A percentile compares a stretch with the other conserved stretches of the same genome.
Conservation (phyloP, 2,888 invertebrate genomes). For the Drosophila mercatorum region DNA sequence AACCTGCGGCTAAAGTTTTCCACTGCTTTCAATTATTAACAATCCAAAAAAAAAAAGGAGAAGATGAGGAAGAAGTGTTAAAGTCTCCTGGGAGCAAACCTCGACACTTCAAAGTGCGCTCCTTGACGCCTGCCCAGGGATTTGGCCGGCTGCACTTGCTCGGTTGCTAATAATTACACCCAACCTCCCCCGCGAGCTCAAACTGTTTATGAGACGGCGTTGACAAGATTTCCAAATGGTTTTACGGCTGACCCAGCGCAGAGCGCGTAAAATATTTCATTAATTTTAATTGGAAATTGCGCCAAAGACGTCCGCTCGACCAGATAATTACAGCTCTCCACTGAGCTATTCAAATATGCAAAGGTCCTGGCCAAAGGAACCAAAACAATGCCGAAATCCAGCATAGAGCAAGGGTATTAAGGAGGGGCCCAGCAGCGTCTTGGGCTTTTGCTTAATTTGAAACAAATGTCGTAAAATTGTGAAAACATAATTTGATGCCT, state of each 20-base stretch:
- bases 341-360: slow-evolving; percentile 68
- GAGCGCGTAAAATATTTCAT: slow-evolving; percentile 80
- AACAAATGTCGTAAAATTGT: slow-evolving; percentile 81
- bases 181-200: slow-evolving; percentile 12
- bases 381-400: slow-evolving; percentile 37
- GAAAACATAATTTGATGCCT: slow-evolving; percentile 74
- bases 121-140: slow-evolving; percentile 48
- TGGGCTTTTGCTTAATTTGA: slow-evolving; percentile 73
- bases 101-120: slow-evolving; percentile 71
- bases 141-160: slow-evolving; percentile 43
- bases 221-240: slow-evolving; percentile 80
- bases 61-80: slow-evolving; percentile 4
- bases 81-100: slow-evolving; percentile 50
- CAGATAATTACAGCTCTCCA: slow-evolving; percentile 77
- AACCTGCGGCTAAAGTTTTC: slow-evolving; percentile 51
- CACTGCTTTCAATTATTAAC: slow-evolving; percentile 64
- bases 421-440: slow-evolving; percentile 42
- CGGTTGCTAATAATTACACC: slow-evolving; percentile 73
- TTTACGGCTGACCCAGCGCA: slow-evolving; percentile 69
- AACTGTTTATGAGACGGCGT: slow-evolving; percentile 70
- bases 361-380: slow-evolving; percentile 40
- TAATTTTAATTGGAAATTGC: slow-evolving; percentile 84
- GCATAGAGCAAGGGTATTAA: neutral
- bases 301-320: slow-evolving; percentile 70
- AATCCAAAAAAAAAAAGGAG: slow-evolving; percentile 10